Percentiles rank a stretch among this genome's conserved stretches.
Conservation (phyloP, 2,888 invertebrate genomes). For the Lydus trimaculatus region DNA sequence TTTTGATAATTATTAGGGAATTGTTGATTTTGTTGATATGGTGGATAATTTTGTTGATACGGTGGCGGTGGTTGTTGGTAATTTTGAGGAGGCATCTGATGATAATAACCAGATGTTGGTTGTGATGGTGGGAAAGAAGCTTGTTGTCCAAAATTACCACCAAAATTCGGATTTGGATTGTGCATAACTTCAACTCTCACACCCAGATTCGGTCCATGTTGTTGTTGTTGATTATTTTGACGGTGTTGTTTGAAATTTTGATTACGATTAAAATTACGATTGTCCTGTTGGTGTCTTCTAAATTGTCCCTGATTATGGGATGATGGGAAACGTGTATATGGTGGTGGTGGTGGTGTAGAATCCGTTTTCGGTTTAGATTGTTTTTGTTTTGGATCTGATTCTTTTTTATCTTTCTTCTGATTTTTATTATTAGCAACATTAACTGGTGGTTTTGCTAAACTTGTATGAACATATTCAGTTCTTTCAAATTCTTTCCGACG, state of each 20-base stretch:
- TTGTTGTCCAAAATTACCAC: background rate
- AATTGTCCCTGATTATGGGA: background rate
- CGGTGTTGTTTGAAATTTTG: background rate
- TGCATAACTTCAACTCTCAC: background rate
- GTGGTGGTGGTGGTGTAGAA: background rate
- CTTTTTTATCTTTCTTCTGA: background rate
- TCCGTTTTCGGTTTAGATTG: background rate
- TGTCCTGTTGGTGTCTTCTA: background rate
- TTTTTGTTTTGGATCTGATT: background rate
- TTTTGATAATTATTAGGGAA: background rate
- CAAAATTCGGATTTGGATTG: background rate
- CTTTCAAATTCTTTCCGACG: conserved; percentile 40
- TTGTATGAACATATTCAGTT: conserved; percentile 40
- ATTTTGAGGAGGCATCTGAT: background rate
- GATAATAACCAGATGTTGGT: background rate
- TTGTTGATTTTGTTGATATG: background rate
- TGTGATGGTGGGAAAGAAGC: background rate
- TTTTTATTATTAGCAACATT: conserved; percentile 17
- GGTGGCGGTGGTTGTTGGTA: background rate
- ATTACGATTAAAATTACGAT: background rate
- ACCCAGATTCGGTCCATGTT: background rate
- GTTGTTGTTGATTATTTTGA: background rate
- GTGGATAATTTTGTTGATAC: background rate
- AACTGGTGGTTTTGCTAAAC: conserved; percentile 16
- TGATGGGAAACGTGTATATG: background rate